Conservation (phyloP, 2,113 vertebrate species). For the Sceloporus undulatus region DNA sequence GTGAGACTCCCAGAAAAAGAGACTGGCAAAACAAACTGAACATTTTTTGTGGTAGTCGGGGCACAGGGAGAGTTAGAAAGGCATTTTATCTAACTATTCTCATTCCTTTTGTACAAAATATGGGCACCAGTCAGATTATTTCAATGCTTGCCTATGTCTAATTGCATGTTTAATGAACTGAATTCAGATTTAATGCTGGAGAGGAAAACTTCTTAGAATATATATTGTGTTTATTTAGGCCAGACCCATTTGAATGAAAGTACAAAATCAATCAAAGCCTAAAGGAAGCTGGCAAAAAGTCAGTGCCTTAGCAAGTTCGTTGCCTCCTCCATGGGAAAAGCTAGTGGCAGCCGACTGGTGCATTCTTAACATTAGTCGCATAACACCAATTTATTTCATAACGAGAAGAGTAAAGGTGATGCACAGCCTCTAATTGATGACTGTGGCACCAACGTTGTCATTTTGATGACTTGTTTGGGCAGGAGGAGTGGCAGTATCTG, state of each 20-base stretch:
- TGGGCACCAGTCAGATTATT: slow-evolving; percentile 56
- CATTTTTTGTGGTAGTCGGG: slow-evolving; percentile 1
- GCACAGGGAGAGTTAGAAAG: slow-evolving; percentile 37
- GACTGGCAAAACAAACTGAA: slow-evolving; percentile 37
- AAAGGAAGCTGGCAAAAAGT: slow-evolving; percentile 67
- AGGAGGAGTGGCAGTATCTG: slow-evolving; percentile 76
- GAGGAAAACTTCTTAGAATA: slow-evolving; percentile 55
- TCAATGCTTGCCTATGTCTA: slow-evolving; percentile 61
- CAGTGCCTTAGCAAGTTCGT: slow-evolving; percentile 50
- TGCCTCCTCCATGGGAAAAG: slow-evolving; percentile 46
- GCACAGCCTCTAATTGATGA: slow-evolving; percentile 69
- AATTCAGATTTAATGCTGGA: slow-evolving; percentile 61
- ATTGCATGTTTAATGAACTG: slow-evolving; percentile 42
- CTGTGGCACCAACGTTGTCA: slow-evolving; percentile 75
- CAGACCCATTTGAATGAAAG: slow-evolving; percentile 51
- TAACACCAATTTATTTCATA: slow-evolving; percentile 60
- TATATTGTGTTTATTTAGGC: slow-evolving; percentile 72
- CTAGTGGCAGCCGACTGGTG: slow-evolving; percentile 30
- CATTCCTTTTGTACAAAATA: slow-evolving; percentile 52
- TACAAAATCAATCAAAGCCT: slow-evolving; percentile 61
- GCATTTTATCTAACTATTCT: slow-evolving; percentile 53
- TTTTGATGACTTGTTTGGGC: slow-evolving; percentile 88
- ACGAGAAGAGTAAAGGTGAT: slow-evolving; percentile 65
- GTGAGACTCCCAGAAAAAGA: slow-evolving; percentile 38
- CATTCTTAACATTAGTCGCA: slow-evolving; percentile 41